Evolutionary conservation across 2,797 vertebrate genomes (phyloP).

Genomic region (Macropodus opercularis): DNA sequence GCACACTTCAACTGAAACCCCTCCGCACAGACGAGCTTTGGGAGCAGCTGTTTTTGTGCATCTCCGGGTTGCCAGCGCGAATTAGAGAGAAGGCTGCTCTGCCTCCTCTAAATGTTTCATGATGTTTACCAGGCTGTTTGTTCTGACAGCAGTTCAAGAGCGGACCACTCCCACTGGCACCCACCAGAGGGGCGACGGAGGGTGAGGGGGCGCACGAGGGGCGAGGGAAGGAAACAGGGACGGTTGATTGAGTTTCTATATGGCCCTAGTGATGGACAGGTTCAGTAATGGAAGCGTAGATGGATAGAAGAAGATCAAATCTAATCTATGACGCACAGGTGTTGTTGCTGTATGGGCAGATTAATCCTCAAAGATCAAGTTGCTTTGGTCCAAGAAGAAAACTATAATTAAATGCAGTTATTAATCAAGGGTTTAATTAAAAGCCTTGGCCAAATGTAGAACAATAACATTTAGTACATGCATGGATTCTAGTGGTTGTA

Average conservation of each 20-base stretch:
- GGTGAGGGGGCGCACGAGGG: constrained; percentile 1
- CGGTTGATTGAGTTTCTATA: constrained; percentile 35
- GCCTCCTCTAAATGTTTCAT: constrained; percentile 85
- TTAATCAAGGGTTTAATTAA: constrained; percentile 36
- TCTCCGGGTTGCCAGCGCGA: constrained; percentile 72
- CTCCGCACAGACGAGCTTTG: constrained; percentile 52
- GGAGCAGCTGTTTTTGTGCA: constrained; percentile 76
- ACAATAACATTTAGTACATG: not conserved
- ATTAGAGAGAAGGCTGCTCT: constrained; percentile 80
- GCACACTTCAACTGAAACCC: constrained; percentile 31
- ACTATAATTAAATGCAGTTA: constrained; percentile 17
- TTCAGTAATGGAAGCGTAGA: constrained; percentile 29
- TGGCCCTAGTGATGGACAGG: constrained; percentile 31
- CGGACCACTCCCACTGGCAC: constrained; percentile 68
- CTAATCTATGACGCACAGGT: constrained; percentile 21
- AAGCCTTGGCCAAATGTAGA: constrained; percentile 8
- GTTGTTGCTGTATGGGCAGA: not conserved
- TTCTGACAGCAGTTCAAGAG: constrained; percentile 83
- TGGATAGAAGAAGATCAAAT: constrained; percentile 26
- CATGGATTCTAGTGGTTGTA: too few relatives aligned
- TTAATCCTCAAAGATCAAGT: not conserved
- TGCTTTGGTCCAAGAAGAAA: constrained; percentile 10
- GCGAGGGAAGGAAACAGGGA: constrained; percentile 34
- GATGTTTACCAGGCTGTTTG: constrained; percentile 86
- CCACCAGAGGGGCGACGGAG: constrained; percentile 32